Conservation (phyloP, 2,113 vertebrate genomes). For the Malurus melanocephalus region DNA sequence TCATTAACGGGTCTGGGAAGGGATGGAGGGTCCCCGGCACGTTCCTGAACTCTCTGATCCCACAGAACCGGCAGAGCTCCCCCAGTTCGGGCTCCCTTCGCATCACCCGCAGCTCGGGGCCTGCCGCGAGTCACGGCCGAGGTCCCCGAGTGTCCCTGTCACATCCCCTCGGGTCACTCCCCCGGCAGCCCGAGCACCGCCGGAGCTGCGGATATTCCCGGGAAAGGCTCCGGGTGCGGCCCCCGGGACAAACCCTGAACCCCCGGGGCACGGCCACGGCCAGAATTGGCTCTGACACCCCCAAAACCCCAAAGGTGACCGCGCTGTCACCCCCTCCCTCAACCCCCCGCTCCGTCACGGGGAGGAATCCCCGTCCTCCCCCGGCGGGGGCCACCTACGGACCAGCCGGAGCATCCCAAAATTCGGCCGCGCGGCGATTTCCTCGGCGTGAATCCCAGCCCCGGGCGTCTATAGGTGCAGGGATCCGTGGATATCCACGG, state of each 20-base stretch:
- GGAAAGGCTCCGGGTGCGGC: not conserved
- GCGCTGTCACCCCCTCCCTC: fast-evolving
- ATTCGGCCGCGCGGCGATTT: fast-evolving
- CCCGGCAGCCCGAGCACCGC: fast-evolving
- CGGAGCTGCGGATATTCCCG: fast-evolving
- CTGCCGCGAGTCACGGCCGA: not conserved
- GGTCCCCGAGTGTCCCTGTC: not conserved
- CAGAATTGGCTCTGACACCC: fast-evolving
- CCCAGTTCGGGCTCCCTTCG: fast-evolving
- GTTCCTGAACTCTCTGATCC: not conserved
- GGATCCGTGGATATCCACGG: fast-evolving
- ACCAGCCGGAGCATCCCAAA: not conserved
- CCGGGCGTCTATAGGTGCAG: fast-evolving
- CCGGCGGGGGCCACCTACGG: not conserved
- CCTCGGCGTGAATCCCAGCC: fast-evolving
- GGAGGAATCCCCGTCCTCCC: not conserved
- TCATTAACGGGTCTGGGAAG: not conserved
- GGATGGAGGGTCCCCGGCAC: not conserved
- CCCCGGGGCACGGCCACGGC: not conserved
- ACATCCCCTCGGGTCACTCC: not conserved
- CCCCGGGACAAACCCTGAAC: not conserved
- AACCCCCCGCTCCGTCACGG: not conserved
- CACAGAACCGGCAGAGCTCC: not conserved
- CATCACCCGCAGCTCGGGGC: not conserved
- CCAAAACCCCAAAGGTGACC: not conserved